phyloP scores from a whole-genome alignment of 2,888 invertebrate species.

The Hedya salicella region DNA sequence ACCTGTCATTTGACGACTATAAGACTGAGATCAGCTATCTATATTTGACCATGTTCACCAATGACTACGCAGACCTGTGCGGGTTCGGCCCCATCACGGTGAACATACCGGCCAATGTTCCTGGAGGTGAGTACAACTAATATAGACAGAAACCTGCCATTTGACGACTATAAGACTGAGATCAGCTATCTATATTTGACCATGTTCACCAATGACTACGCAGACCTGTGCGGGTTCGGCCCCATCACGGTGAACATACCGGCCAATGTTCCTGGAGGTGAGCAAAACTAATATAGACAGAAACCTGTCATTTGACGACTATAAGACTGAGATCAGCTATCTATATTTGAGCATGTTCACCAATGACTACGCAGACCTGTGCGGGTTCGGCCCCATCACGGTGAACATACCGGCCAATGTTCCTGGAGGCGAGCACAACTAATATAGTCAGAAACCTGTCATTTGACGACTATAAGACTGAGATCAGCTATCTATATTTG shows the following conservation, averaged over 20 bases:
- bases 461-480: no score
- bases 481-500: no score
- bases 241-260: constrained; percentile 73
- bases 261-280: constrained; percentile 73
- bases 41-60: constrained; percentile 69
- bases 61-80: constrained; percentile 64
- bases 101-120: constrained; percentile 69
- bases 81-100: constrained; percentile 67
- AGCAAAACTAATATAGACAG: constrained; percentile 55
- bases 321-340: constrained; percentile 67
- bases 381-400: constrained; percentile 64
- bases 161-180: constrained; percentile 66
- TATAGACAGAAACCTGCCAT: constrained; percentile 65
- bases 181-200: constrained; percentile 69
- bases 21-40: constrained; percentile 68
- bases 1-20: constrained; percentile 64
- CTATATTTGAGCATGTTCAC: constrained; percentile 70
- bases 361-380: constrained; percentile 66
- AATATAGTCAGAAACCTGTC: not conserved
- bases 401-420: constrained; percentile 71
- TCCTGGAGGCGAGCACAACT: constrained; percentile 63
- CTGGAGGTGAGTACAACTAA: constrained; percentile 62
- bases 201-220: constrained; percentile 70
- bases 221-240: constrained; percentile 55
- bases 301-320: constrained; percentile 65